Conservation (phyloP, 2,797 vertebrate genomes). For the Cossypha heuglini region DNA sequence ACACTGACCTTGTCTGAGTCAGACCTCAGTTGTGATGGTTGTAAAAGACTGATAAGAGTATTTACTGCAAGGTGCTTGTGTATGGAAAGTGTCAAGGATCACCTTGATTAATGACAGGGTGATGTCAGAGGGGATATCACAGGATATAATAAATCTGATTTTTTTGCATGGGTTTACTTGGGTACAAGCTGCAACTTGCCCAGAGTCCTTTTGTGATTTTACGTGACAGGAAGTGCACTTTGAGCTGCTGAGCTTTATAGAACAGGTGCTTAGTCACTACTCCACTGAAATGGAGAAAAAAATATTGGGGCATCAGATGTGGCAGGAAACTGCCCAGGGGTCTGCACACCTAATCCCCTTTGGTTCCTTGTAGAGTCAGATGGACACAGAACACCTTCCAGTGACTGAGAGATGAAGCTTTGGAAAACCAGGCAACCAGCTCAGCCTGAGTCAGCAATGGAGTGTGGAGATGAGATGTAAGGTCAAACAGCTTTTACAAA, state of each 20-base stretch:
- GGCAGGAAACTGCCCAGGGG: neutral
- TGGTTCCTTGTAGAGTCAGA: neutral
- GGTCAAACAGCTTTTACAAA: neutral
- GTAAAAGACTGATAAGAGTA: constrained; percentile 26
- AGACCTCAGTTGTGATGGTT: neutral
- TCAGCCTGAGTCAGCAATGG: neutral
- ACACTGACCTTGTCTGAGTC: neutral
- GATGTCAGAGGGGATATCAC: neutral
- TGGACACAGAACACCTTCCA: neutral
- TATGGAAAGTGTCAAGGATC: constrained; percentile 23
- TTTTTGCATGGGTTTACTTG: neutral
- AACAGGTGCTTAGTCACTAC: neutral
- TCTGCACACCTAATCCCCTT: neutral
- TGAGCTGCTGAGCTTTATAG: neutral
- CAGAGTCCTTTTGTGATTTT: neutral
- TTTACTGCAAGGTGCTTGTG: neutral
- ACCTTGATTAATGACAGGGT: neutral
- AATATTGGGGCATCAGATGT: neutral
- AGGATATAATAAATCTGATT: neutral
- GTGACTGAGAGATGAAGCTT: neutral
- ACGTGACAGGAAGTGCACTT: fast-evolving
- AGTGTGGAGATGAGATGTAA: neutral
- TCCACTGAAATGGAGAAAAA: neutral
- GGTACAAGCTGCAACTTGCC: neutral
- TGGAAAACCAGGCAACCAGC: neutral